phyloP scores from a whole-genome alignment of 2,797 vertebrate species.

The Eulemur coronatus region DNA sequence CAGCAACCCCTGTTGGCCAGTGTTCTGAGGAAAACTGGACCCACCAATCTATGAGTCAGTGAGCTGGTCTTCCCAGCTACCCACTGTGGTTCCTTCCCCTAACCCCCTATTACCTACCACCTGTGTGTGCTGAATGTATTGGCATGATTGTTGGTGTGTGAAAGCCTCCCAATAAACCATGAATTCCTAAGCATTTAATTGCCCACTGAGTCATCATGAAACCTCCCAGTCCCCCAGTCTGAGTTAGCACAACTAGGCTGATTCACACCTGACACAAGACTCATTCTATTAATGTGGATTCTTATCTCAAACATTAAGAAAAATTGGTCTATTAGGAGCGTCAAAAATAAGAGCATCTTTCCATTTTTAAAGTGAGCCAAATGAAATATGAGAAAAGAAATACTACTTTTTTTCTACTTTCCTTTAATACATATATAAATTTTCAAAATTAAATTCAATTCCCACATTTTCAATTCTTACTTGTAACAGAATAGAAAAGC shows the following conservation, averaged over 20 bases:
- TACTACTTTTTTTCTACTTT: not conserved
- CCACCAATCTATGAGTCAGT: not conserved
- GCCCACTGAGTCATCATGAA: not conserved
- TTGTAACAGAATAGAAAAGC: slow-evolving; percentile 6
- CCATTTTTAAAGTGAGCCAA: not conserved
- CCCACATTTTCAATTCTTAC: not conserved
- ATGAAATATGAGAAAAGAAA: slow-evolving; percentile 1
- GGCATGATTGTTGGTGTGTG: not conserved
- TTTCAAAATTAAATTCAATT: slow-evolving; percentile 27
- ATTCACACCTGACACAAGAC: not conserved
- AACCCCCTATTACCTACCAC: not conserved
- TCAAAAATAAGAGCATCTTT: not conserved
- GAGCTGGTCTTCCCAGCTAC: not conserved
- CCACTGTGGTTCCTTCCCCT: not conserved
- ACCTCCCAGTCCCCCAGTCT: not conserved
- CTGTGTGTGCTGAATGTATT: not conserved
- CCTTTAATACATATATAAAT: not conserved
- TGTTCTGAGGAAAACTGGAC: not conserved
- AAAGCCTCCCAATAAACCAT: not conserved
- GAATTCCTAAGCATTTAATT: not conserved
- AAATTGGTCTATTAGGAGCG: not conserved
- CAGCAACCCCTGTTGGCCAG: not conserved
- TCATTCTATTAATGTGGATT: not conserved
- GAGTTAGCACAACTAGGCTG: not conserved
- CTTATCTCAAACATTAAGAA: not conserved